Evolutionary conservation across 1,140 invertebrate genomes (phyloP).

Genomic region (Tribolium madens): DNA sequence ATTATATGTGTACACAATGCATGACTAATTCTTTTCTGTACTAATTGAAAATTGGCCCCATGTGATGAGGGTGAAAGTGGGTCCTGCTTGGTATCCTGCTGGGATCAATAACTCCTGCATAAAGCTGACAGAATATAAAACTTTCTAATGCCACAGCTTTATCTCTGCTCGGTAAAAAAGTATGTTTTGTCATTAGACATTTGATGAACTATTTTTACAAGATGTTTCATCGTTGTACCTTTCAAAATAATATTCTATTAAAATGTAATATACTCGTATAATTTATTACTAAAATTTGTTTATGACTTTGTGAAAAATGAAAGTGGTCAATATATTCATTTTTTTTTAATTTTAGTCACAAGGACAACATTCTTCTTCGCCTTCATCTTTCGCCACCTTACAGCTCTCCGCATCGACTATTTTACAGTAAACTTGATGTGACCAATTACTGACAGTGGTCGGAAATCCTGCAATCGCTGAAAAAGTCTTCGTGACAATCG

Average conservation of each 20-base stretch:
- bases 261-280: background rate
- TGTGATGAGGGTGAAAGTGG: background rate
- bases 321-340: too few species aligned
- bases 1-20: background rate
- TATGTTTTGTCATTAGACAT: background rate
- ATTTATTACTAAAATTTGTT: background rate
- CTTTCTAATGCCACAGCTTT: background rate
- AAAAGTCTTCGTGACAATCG: conserved; percentile 44
- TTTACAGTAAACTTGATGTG: conserved; percentile 8
- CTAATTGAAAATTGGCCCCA: background rate
- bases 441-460: background rate
- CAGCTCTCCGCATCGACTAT: background rate
- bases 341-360: conserved; percentile 18
- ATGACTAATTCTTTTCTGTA: background rate
- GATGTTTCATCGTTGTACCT: background rate
- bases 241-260: background rate
- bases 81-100: background rate
- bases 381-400: background rate
- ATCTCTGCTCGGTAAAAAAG: background rate
- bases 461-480: conserved; percentile 49
- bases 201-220: background rate
- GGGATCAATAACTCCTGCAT: background rate
- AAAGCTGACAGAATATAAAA: background rate
- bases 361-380: background rate
- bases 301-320: too few species aligned